Percentiles rank a stretch among this genome's conserved stretches.
phyloP scores from a whole-genome alignment of 2,888 invertebrate genomes.

The Catonia carolina region DNA sequence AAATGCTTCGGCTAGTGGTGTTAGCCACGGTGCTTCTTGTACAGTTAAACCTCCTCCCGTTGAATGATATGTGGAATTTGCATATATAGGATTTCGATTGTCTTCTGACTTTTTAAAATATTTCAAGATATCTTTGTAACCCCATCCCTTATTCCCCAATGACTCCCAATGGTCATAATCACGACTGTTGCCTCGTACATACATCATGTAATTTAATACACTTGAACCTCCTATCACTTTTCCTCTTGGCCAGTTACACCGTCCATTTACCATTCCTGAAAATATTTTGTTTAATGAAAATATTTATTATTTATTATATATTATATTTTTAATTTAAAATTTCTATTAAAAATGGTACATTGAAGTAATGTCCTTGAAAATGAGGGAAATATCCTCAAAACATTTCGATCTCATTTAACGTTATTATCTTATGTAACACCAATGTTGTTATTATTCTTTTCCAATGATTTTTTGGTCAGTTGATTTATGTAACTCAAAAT shows the following conservation, averaged over 20 bases:
- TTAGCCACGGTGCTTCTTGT: constrained; percentile 80
- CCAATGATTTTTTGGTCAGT: too few species aligned
- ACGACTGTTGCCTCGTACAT: constrained; percentile 76
- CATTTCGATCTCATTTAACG: too few species aligned
- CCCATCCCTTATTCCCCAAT: constrained; percentile 83
- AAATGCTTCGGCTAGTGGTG: constrained; percentile 73
- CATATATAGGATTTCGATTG: constrained; percentile 76
- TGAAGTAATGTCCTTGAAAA: neutral
- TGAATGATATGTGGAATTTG: constrained; percentile 69
- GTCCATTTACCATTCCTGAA: constrained; percentile 75
- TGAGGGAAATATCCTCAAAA: neutral
- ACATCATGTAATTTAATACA: constrained; percentile 87
- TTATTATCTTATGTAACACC: too few species aligned
- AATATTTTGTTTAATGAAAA: neutral
- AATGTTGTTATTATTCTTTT: too few species aligned
- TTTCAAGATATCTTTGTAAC: constrained; percentile 66
- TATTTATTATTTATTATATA: neutral
- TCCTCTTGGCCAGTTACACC: constrained; percentile 88
- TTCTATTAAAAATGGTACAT: neutral
- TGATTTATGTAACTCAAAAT: too few species aligned
- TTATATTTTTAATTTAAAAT: too few species aligned
- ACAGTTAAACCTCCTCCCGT: constrained; percentile 77
- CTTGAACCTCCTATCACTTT: constrained; percentile 87
- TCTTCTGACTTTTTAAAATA: constrained; percentile 91
- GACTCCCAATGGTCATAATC: constrained; percentile 90